A percentile compares a stretch with the other conserved stretches of the same genome.
These are phyloP conservation scores for Oreochromis grahami DNA, from an alignment of 2,797 vertebrate species.

Conservation along the genomic window DNA sequence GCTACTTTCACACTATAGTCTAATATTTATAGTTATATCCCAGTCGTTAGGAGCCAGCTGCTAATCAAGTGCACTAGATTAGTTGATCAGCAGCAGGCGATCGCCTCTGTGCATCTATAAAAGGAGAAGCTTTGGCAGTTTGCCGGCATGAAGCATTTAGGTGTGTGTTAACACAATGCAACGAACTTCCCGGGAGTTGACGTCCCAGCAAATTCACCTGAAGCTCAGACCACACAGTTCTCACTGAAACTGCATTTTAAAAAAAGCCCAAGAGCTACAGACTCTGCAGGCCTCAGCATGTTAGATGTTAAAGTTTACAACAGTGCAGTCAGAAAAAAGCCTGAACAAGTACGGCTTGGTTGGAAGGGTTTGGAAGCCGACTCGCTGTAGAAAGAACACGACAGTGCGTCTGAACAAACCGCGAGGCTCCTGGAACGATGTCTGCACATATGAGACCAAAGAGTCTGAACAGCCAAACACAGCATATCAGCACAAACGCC, in stretches of 20 bases:
- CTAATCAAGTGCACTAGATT: not conserved
- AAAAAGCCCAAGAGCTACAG: not conserved
- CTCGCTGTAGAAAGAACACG: not conserved
- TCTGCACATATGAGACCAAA: not conserved
- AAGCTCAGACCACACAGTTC: not conserved
- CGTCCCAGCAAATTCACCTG: not conserved
- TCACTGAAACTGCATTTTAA: not conserved
- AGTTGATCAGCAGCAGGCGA: not conserved
- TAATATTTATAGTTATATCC: not conserved
- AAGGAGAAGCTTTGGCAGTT: not conserved
- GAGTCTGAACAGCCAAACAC: not conserved
- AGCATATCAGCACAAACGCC: not conserved
- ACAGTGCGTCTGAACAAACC: not conserved
- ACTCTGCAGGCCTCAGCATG: not conserved
- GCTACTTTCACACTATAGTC: not conserved
- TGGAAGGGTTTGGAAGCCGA: not conserved
- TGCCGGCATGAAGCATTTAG: not conserved
- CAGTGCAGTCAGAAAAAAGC: not conserved
- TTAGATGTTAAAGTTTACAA: not conserved
- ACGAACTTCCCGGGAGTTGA: not conserved
- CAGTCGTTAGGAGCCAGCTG: not conserved
- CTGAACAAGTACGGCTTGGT: not conserved
- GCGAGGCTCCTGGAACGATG: not conserved
- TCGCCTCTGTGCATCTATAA: not conserved
- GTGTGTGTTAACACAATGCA: not conserved